Base-by-base conservation (phyloP, 2,888 invertebrate species). In the Sinotaia quadrata region DNA sequence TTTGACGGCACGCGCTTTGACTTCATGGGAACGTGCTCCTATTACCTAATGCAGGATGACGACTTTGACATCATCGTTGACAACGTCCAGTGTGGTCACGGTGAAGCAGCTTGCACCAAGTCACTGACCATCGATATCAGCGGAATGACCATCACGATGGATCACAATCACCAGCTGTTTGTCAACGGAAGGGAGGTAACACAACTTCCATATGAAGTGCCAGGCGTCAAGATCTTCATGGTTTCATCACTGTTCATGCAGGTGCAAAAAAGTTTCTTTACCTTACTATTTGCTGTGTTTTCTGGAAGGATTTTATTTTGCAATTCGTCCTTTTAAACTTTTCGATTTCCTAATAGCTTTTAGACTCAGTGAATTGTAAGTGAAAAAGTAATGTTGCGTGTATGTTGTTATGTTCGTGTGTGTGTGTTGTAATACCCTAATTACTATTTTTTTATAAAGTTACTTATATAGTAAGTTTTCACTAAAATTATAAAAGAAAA, bases 11-110 rank as follows among this genome's bases (percentile, higher is more conserved):
- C 91, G 75, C 91, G 92, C 2, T 97, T 91, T 86, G 93, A 95
- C 88, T 96, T 96, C 87, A 95, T 95, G 94, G 96, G 96, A 0
- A 93, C 93, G 80, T 96, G 96, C 87, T 92, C 93, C 0, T 96
- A 96, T 86, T 93, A 94, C 84, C 89, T 96, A 77, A 89, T 96
- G 21, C 92, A 92, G 80, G 91, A 92, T 0, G 89, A 90, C 0
- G 91, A 93, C 78, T 91, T 93, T 74, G 77, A 79, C 60, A 71
- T 84, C 67, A 77, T 78, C 44, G 79, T 74, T 8, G 76, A 81
- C 72, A 84, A 83, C 82, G 92, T 94, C 0, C n/a, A 52, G 60
- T 96, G 95, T 83, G 91, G 93, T 0, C 95, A 95, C 0, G 91
- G 93, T 12, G 92, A 94, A 61, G 93, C 93, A 4, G 92, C 95